These are phyloP conservation scores for Corythornis madagascariensis DNA, from an alignment of 2,113 vertebrate species.

Conservation along the genomic window DNA sequence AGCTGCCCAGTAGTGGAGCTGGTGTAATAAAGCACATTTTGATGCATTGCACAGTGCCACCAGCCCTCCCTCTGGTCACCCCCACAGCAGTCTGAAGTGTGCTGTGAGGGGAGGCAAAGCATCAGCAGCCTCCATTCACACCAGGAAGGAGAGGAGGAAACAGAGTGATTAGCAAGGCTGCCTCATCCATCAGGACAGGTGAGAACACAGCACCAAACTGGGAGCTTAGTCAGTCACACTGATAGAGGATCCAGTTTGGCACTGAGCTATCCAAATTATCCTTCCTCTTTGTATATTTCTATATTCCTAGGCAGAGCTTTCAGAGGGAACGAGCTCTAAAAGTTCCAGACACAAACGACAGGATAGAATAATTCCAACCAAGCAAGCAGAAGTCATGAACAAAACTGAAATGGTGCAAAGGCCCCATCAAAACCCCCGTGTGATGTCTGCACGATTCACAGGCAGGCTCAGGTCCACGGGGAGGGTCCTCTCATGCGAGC, in stretches of 20 bases:
- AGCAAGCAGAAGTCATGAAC: neutral
- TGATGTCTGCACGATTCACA: neutral
- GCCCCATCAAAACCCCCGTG: neutral
- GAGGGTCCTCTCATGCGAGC: neutral
- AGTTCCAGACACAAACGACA: neutral
- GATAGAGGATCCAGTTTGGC: neutral
- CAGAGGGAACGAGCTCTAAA: neutral
- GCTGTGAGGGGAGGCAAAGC: no score
- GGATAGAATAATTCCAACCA: neutral
- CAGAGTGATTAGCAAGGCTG: neutral
- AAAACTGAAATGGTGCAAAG: neutral
- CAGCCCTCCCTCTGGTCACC: constrained; percentile 39
- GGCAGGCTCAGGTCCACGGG: neutral
- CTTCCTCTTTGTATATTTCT: neutral
- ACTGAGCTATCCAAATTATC: neutral
- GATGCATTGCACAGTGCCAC: neutral
- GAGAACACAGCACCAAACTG: neutral
- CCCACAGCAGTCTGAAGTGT: constrained; percentile 14
- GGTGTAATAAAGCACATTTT: constrained; percentile 36
- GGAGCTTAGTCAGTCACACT: neutral
- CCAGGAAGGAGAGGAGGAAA: neutral
- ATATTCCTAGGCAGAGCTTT: neutral
- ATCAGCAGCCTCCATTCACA: constrained; percentile 31
- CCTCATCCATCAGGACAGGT: neutral
- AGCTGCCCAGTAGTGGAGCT: constrained; percentile 30